These are phyloP conservation scores for Nipponacmea schrenckii DNA, from an alignment of 2,888 invertebrate genomes.

Conservation along the genomic window DNA sequence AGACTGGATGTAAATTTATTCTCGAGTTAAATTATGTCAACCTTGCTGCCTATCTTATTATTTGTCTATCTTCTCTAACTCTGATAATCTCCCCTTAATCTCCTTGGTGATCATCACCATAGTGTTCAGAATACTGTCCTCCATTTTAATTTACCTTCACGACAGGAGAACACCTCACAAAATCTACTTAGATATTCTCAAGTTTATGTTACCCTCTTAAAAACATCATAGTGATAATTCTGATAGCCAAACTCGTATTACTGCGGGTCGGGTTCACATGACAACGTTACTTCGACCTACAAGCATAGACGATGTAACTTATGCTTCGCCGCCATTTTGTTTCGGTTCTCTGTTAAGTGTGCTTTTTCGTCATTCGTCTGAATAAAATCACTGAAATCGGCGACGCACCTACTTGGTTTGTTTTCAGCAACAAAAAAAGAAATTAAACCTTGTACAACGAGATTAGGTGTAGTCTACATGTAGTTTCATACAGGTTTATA, in stretches of 20 bases:
- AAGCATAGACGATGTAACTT: background rate
- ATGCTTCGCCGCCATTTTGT: background rate
- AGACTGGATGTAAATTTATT: no score
- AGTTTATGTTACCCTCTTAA: background rate
- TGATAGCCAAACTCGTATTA: background rate
- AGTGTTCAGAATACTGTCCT: background rate
- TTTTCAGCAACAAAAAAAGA: no score
- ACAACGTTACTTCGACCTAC: background rate
- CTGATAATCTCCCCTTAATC: constrained; percentile 7
- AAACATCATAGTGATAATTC: constrained; percentile 2
- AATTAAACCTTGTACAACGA: no score
- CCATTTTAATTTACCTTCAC: constrained; percentile 4
- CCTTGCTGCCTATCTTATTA: background rate
- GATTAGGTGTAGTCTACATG: no score
- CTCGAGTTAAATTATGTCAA: no score
- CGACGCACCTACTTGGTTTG: no score
- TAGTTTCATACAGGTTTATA: no score
- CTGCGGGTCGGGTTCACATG: constrained; percentile 2
- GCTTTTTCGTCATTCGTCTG: background rate
- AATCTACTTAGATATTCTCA: constrained; percentile 4
- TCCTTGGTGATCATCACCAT: constrained; percentile 7
- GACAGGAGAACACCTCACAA: background rate
- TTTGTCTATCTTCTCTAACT: constrained; percentile 1
- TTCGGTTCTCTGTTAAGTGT: background rate
- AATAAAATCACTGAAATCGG: background rate